These are phyloP conservation scores for Gymnogyps californianus DNA, from an alignment of 2,113 vertebrate species.

Conservation along the genomic window DNA sequence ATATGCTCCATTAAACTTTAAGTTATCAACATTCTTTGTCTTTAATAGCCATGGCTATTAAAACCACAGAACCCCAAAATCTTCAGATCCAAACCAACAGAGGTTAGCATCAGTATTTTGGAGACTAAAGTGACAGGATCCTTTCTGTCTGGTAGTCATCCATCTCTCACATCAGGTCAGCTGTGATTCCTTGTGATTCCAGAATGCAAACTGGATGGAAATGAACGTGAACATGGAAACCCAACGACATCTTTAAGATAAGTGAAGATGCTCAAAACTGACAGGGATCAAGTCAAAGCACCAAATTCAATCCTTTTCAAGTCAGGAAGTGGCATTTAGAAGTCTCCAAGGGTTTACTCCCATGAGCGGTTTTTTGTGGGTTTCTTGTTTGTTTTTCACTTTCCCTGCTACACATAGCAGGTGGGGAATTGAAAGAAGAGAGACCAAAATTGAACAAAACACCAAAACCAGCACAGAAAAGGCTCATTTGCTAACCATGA, in stretches of 20 bases:
- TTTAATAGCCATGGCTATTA: not conserved
- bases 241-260: not conserved
- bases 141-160: not conserved
- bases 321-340: not conserved
- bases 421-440: not conserved
- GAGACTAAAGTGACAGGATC: not conserved
- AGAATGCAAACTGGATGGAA: not conserved
- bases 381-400: not conserved
- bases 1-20: not conserved
- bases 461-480: not conserved
- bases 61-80: not conserved
- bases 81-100: not conserved
- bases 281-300: not conserved
- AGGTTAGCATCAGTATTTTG: not conserved
- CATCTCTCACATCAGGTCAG: not conserved
- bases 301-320: not conserved
- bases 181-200: not conserved
- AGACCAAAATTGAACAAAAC: not conserved
- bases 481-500: not conserved
- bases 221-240: accelerated
- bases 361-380: not conserved
- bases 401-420: not conserved
- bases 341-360: not conserved
- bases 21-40: not conserved
- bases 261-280: not conserved